Evolutionary conservation across 2,888 invertebrate species (phyloP), one percentile per base, ranked within the genome.

Genomic region (Nycteola revayana): DNA sequence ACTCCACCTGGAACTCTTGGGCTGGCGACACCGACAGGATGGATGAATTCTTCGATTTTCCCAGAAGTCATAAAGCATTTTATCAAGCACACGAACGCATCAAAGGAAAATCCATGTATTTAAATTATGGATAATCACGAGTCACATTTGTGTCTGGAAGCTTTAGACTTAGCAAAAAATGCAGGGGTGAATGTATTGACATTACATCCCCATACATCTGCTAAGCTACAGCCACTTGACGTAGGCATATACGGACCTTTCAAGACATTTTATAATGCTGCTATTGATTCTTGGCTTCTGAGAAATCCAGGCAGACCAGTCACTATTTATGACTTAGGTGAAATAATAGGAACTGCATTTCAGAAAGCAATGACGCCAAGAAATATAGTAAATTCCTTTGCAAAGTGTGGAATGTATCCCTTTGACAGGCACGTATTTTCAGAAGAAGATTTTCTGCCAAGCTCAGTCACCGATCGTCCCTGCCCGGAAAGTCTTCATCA

Each of bases 211-310:
- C 41, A 36, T 3, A 36, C 36, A n/a, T 61, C 72, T 4, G 75
- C 69, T 32, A 75, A 74, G 45, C 33, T 82, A 27, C 81, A 83
- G 57, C 78, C 77, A 7, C 51, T 80, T 7, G 74, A 82, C 49
- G 61, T 72, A 6, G 61, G 67, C 14, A 55, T 78, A 2, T 71
- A 63, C 48, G 67, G 67, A 4, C 76, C 75, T 10, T 67, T 80
- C 25, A 80, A 81, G 27, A 37, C 3, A 18, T 3, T 6, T 5
- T 3, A 5, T 17, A 45, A 45, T 10, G 40, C 41, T 5, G 32
- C 42, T 27, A 36, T 29, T 6, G 40, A 48, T 17, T 29, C 29
- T 21, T 44, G 48, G 39, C 45, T 45, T 31, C 32, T 42, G 7
- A 40, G 42, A 7, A 36, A 46, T 18, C 18, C 18, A 5, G 18